A percentile compares a stretch with the other conserved stretches of the same genome.
These are phyloP conservation scores for Apeltes quadracus DNA, from an alignment of 2,113 vertebrate genomes.

Conservation along the genomic window DNA sequence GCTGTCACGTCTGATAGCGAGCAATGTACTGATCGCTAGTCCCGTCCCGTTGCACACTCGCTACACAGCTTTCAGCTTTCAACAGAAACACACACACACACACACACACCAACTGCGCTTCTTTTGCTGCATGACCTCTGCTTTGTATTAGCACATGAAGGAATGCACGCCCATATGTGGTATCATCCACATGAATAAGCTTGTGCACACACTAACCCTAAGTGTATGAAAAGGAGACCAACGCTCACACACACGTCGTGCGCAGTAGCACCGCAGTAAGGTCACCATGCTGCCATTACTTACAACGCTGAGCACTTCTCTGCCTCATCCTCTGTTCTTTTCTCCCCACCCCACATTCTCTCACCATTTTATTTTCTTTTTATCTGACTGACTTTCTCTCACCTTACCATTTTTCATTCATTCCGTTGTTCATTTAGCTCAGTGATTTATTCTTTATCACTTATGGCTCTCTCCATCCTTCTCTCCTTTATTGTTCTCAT, in stretches of 20 bases:
- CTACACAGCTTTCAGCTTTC: constrained; percentile 13
- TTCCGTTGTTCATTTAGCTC: constrained; percentile 57
- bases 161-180: not conserved
- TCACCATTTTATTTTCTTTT: constrained; percentile 20
- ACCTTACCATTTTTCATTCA: constrained; percentile 42
- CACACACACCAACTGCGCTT: not conserved
- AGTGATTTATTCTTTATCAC: constrained; percentile 64
- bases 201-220: not conserved
- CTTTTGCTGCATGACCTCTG: constrained; percentile 31
- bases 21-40: constrained; percentile 57
- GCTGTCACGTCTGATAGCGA: constrained; percentile 77
- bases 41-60: constrained; percentile 6
- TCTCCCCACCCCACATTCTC: not conserved
- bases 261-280: constrained; percentile 48
- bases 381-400: constrained; percentile 37
- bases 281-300: constrained; percentile 55
- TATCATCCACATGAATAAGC: not conserved
- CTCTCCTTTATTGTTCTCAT: constrained; percentile 17
- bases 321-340: constrained; percentile 9
- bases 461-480: constrained; percentile 36
- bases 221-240: not conserved
- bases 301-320: constrained; percentile 50
- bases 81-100: constrained; percentile 5
- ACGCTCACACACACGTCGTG: constrained; percentile 10
- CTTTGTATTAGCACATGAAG: not conserved